A percentile compares a stretch with the other conserved stretches of the same genome.
These are phyloP conservation scores for Trogon melanurus DNA, from an alignment of 2,113 vertebrate genomes.

Conservation along the genomic window DNA sequence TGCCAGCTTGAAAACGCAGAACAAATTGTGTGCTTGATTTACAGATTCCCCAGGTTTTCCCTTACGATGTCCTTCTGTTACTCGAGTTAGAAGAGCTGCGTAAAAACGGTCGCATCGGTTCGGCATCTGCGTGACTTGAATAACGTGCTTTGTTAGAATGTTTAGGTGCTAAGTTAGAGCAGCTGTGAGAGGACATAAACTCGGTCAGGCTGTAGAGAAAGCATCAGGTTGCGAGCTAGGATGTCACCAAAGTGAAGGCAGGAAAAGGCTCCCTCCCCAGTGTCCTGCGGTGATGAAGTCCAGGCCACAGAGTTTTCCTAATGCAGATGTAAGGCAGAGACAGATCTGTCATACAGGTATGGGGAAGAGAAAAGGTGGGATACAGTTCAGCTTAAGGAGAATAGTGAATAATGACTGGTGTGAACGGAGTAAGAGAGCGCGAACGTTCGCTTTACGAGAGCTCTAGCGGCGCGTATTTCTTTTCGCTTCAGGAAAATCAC, in stretches of 20 bases:
- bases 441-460: neutral
- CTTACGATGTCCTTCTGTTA: constrained; percentile 16
- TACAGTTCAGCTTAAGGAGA: constrained; percentile 71
- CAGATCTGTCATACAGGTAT: constrained; percentile 75
- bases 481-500: neutral
- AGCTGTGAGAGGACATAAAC: constrained; percentile 77
- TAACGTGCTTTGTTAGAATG: constrained; percentile 79
- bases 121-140: constrained; percentile 65
- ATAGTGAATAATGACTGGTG: constrained; percentile 36
- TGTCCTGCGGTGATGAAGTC: constrained; percentile 71
- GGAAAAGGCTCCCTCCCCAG: constrained; percentile 79
- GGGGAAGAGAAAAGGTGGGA: constrained; percentile 77
- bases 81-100: constrained; percentile 52
- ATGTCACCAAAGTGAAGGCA: constrained; percentile 77
- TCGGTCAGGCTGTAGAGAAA: constrained; percentile 76
- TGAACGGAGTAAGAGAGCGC: constrained; percentile 22
- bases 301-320: constrained; percentile 75
- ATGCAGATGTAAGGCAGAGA: constrained; percentile 78
- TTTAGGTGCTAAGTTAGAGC: constrained; percentile 85
- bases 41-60: neutral
- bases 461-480: neutral
- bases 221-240: constrained; percentile 79
- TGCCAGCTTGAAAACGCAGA: neutral
- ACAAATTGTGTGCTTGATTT: neutral
- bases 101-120: constrained; percentile 41